Evolutionary conservation across 2,888 invertebrate species (phyloP).

Genomic region (Chrysodeixis includens): DNA sequence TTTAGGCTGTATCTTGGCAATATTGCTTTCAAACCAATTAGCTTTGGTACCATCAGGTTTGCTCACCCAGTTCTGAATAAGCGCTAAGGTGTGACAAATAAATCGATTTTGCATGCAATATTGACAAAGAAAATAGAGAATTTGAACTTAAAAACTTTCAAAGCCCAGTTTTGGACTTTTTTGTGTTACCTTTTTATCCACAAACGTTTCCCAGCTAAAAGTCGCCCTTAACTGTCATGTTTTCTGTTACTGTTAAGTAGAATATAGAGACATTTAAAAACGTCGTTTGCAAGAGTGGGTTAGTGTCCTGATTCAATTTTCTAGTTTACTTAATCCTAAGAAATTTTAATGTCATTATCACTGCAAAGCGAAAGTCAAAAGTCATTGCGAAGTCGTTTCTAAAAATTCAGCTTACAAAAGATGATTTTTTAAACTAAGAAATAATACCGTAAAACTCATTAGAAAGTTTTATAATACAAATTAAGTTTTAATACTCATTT

Average conservation of each 20-base stretch:
- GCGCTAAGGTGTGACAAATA: constrained; percentile 14
- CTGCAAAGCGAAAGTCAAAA: constrained; percentile 5
- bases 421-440: background rate
- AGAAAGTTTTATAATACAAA: background rate
- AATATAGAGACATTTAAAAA: too few relatives aligned
- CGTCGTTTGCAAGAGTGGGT: too few relatives aligned
- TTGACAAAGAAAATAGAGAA: constrained; percentile 32
- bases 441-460: background rate
- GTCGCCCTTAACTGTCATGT: too few relatives aligned
- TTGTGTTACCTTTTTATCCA: background rate
- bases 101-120: constrained; percentile 31
- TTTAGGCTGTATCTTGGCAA: background rate
- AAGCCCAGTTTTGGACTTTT: background rate
- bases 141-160: constrained; percentile 7
- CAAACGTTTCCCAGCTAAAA: too few relatives aligned
- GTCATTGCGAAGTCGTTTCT: background rate
- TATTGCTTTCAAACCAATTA: constrained; percentile 6
- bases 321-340: background rate
- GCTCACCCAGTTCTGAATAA: constrained; percentile 24
- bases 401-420: background rate
- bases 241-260: too few relatives aligned
- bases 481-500: background rate
- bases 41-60: background rate
- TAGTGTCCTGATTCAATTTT: background rate
- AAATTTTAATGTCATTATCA: background rate